Evolutionary conservation across 2,113 vertebrate genomes (phyloP).

Genomic region (Poecilia latipinna): DNA sequence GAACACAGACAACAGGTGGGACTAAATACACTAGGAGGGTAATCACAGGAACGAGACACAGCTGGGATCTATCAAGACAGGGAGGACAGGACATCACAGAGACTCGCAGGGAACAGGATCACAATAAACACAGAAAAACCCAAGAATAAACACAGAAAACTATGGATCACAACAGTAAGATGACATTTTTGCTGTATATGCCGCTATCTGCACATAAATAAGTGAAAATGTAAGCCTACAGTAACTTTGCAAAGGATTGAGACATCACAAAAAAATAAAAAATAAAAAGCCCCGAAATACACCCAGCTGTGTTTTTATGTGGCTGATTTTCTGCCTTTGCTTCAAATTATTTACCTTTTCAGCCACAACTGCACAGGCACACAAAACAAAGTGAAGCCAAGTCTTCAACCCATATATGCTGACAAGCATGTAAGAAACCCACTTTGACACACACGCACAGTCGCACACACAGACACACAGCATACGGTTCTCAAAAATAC

Average conservation of each 20-base stretch:
- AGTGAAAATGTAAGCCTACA: constrained; percentile 47
- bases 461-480: constrained; percentile 2
- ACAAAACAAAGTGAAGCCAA: constrained; percentile 8
- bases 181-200: constrained; percentile 37
- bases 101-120: no score
- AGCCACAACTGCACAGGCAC: constrained; percentile 31
- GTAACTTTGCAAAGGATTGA: constrained; percentile 45
- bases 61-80: no score
- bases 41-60: no score
- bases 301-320: constrained; percentile 54
- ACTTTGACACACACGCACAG: neutral
- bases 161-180: neutral
- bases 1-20: no score
- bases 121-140: no score
- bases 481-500: constrained; percentile 44
- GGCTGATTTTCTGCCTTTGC: constrained; percentile 38
- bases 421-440: neutral
- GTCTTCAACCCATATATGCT: constrained; percentile 2
- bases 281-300: constrained; percentile 40
- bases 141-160: no score
- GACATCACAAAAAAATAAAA: constrained; percentile 27
- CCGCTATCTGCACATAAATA: constrained; percentile 52
- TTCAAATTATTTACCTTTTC: constrained; percentile 63
- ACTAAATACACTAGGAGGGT: no score
- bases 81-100: no score